Conservation (phyloP, 2,888 invertebrate species). For the Caenorhabditis uteleia region DNA sequence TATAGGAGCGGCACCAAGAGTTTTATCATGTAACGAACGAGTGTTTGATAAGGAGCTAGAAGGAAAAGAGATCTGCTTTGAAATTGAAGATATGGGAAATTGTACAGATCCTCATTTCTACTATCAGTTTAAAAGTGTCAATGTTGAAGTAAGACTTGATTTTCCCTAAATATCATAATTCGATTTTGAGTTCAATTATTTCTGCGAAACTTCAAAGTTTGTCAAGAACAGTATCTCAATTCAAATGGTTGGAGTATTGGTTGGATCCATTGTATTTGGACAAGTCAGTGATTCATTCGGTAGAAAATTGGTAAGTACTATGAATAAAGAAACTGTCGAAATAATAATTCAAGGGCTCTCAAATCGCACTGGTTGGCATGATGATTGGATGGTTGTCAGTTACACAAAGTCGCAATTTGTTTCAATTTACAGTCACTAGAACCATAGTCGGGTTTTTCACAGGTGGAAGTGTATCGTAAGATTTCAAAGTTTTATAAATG, state of each 20-base stretch:
- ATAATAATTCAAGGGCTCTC: slow-evolving; percentile 17
- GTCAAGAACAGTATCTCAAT: slow-evolving; percentile 57
- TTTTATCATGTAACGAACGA: slow-evolving; percentile 21
- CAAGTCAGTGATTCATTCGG: slow-evolving; percentile 62
- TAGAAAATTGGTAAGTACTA: slow-evolving; percentile 40
- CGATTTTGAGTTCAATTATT: slow-evolving; percentile 43
- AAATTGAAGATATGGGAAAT: slow-evolving; percentile 21
- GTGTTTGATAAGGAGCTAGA: slow-evolving; percentile 21
- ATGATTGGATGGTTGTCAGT: slow-evolving; percentile 40
- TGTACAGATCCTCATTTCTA: slow-evolving; percentile 33
- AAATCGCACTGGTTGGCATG: slow-evolving; percentile 35
- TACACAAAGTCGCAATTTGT: slow-evolving; percentile 23
- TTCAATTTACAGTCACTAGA: slow-evolving; percentile 40
- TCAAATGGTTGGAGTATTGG: slow-evolving; percentile 63
- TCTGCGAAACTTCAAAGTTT: slow-evolving; percentile 42
- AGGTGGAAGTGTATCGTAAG: slow-evolving; percentile 46
- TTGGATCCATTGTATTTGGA: slow-evolving; percentile 62
- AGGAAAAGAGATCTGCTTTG: slow-evolving; percentile 34
- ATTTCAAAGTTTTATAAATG: background rate
- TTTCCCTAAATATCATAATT: background rate
- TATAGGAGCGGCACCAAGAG: slow-evolving; percentile 41
- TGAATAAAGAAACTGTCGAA: background rate
- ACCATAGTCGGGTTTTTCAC: slow-evolving; percentile 46
- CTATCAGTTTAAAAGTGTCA: slow-evolving; percentile 50
- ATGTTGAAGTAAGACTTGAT: slow-evolving; percentile 45